These are phyloP conservation scores for Acrobeloides nanus DNA, from an alignment of 2,888 invertebrate species.

Conservation along the genomic window DNA sequence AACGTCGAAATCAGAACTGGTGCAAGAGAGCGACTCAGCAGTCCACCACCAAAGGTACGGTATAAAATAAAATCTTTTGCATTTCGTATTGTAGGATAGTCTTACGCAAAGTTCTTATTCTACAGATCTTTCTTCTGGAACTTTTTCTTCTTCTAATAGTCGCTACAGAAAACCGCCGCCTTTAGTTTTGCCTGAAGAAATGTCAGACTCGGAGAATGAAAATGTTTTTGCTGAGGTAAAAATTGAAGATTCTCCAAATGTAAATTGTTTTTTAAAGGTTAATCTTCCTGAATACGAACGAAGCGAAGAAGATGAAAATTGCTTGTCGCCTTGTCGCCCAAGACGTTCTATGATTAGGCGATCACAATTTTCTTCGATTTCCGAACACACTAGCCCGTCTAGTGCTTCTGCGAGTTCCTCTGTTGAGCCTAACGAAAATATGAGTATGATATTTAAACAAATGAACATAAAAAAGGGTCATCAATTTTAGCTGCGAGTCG, in stretches of 20 bases:
- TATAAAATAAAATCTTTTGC: not conserved
- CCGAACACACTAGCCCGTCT: constrained; percentile 45
- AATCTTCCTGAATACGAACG: constrained; percentile 8
- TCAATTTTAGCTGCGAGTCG: constrained; percentile 38
- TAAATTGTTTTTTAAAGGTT: constrained; percentile 4
- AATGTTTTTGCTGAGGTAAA: constrained; percentile 1
- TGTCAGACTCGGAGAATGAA: constrained; percentile 37
- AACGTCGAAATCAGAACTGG: constrained; percentile 32
- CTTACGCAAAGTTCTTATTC: constrained; percentile 42
- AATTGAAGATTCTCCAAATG: constrained; percentile 7
- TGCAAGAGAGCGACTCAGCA: constrained; percentile 43
- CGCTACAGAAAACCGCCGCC: constrained; percentile 28
- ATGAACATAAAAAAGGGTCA: not conserved
- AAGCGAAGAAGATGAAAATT: constrained; percentile 10
- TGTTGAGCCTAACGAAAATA: constrained; percentile 40
- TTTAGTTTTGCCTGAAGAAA: constrained; percentile 45
- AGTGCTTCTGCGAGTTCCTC: constrained; percentile 40
- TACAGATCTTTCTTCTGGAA: constrained; percentile 41
- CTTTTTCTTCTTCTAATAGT: constrained; percentile 7
- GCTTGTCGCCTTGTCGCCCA: constrained; percentile 13
- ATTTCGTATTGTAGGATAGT: constrained; percentile 15
- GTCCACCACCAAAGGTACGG: constrained; percentile 32
- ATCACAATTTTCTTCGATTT: constrained; percentile 20
- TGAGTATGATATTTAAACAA: constrained; percentile 29
- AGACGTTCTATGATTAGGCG: constrained; percentile 12